Conservation (phyloP, 1,140 invertebrate species). For the Ooceraea biroi region DNA sequence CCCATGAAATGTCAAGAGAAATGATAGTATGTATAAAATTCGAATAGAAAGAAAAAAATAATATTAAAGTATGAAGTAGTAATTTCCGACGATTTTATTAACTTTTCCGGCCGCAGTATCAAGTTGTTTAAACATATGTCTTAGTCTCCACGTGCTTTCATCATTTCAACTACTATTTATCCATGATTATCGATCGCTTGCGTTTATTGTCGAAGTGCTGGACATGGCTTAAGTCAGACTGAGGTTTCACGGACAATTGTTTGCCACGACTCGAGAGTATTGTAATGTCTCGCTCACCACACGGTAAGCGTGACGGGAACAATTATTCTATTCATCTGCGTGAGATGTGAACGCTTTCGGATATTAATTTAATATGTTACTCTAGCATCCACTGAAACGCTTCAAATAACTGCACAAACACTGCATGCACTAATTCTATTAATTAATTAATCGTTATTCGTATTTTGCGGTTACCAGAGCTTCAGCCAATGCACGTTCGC, state of each 20-base stretch:
- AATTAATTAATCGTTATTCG: background rate
- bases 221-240: constrained; percentile 39
- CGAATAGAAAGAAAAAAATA: too few relatives aligned
- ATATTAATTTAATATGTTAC: constrained; percentile 37
- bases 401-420: background rate
- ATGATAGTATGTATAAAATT: too few relatives aligned
- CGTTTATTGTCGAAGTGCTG: constrained; percentile 12
- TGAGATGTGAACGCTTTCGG: background rate
- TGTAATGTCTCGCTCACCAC: background rate
- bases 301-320: background rate
- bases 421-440: background rate
- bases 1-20: too few relatives aligned
- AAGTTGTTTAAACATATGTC: too few relatives aligned
- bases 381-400: background rate
- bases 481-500: background rate
- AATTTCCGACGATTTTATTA: too few relatives aligned
- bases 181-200: constrained; percentile 20
- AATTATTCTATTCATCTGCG: background rate
- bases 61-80: too few relatives aligned
- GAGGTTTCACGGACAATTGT: constrained; percentile 56
- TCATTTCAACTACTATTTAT: too few relatives aligned
- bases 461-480: background rate
- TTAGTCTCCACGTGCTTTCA: too few relatives aligned
- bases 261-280: constrained; percentile 34
- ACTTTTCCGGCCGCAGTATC: too few relatives aligned